These are phyloP conservation scores for Zaprionus camerounensis DNA, from an alignment of 1,140 invertebrate genomes.

Conservation along the genomic window DNA sequence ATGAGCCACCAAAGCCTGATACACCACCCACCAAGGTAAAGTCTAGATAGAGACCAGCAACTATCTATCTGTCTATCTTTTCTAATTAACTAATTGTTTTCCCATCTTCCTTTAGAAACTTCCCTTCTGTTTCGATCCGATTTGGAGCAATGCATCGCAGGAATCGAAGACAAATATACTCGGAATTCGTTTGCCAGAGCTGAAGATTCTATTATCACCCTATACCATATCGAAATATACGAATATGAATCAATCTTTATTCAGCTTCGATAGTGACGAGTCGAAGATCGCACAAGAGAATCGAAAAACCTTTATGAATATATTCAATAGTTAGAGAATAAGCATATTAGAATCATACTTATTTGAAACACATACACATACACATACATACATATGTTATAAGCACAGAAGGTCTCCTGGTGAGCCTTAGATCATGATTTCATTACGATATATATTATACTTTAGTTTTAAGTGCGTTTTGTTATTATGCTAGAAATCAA, in stretches of 20 bases:
- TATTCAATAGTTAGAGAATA: background rate
- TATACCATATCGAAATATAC: conserved; percentile 79
- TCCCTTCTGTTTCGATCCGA: conserved; percentile 81
- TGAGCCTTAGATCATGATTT: conserved; percentile 35
- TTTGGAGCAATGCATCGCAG: conserved; percentile 69
- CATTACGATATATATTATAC: conserved; percentile 22
- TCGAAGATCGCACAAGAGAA: conserved; percentile 72
- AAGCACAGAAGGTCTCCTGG: conserved; percentile 22
- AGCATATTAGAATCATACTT: background rate
- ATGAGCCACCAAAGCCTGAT: conserved; percentile 84
- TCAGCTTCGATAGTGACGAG: conserved; percentile 77
- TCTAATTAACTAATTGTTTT: background rate
- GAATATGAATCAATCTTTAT: conserved; percentile 77
- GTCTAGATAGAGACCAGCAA: background rate
- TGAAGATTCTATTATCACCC: conserved; percentile 73
- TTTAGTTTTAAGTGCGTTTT: conserved; percentile 42
- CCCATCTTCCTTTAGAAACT: conserved; percentile 49
- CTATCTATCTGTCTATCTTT: background rate
- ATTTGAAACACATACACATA: background rate
- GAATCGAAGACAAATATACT: conserved; percentile 52
- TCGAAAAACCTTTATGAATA: background rate
- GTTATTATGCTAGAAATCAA: background rate
- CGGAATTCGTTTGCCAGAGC: conserved; percentile 67
- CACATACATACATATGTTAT: background rate
- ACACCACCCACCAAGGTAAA: conserved; percentile 83